Evolutionary conservation across 2,797 vertebrate species (phyloP), one percentile per base, ranked within the genome.

Genomic region (Cuculus canorus): DNA sequence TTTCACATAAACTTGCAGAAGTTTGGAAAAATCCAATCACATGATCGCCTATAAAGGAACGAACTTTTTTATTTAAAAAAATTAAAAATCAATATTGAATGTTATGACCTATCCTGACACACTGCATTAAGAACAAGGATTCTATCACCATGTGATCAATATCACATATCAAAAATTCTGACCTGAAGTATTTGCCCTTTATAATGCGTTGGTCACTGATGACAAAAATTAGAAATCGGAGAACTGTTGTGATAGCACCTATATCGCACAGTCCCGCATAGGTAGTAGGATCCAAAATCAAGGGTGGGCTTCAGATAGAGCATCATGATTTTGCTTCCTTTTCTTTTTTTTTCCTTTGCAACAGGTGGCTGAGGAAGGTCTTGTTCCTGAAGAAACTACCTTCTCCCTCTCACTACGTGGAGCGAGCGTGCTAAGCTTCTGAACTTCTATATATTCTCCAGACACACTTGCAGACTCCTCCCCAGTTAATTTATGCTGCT

Each of bases 361-460:
- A 23, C 69, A 88, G 59, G 87, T 84, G 66, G 22, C 63, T 59
- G 65, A 13, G 52, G 35, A 81, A 69, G 30, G 30, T 25, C 27
- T 75, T 2, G 2, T 82, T 77, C 33, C 41, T 37, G 35, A 19
- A 59, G 63, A 35, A 72, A 21, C 17, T n/a, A 39, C 39, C 8
- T 71, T 88, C 72, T 72, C 14, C 39, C 53, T 43, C 35, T 63
- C 2, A 1, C 0, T 27, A 10, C 2, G 5, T 11, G 41, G 27
- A 59, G 25, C 3, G 21, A 88, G 60, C 30, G 8, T 0, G 1
- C 56, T 95, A n/a, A 91, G 76, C 95, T 96, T 94, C 86, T 93
- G 90, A 96, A 93, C 91, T 95, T 91, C 43, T 96, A 21, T 66
- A 50, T 94, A 87, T 82, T 91, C 65, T 92, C 95, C 95, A 96